Percentiles rank a stretch among this genome's conserved stretches.
Conservation (phyloP, 1,140 invertebrate species). For the Alviniconcha marisindica region DNA sequence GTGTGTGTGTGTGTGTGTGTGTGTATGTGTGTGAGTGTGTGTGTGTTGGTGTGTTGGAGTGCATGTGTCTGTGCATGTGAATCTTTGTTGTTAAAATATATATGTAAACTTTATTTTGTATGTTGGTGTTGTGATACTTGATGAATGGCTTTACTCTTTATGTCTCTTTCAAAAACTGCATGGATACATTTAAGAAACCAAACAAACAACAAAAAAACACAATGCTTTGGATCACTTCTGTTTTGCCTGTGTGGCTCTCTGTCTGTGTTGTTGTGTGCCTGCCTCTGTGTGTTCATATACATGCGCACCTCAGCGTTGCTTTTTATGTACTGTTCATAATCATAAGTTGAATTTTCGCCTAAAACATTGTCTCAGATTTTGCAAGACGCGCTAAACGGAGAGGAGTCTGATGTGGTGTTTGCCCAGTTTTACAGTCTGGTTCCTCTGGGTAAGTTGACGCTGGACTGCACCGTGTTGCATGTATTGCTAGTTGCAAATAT, state of each 20-base stretch:
- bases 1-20: neutral
- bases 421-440: conserved; percentile 11
- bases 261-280: too few relatives aligned
- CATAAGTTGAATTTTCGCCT: neutral
- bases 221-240: too few relatives aligned
- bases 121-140: neutral
- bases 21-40: neutral
- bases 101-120: neutral
- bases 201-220: too few relatives aligned
- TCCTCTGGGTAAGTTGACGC: conserved; percentile 16
- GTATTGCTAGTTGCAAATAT: too few relatives aligned
- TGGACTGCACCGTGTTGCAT: too few relatives aligned
- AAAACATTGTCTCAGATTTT: neutral
- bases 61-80: neutral
- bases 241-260: too few relatives aligned
- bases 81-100: neutral
- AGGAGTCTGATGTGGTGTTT: conserved; percentile 1
- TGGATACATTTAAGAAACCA: too few relatives aligned
- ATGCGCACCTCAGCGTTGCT: neutral
- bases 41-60: neutral
- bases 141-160: too few relatives aligned
- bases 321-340: too few relatives aligned
- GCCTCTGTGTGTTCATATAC: too few relatives aligned
- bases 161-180: too few relatives aligned
- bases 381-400: neutral